phyloP scores from a whole-genome alignment of 2,888 invertebrate species.

The Melanchra persicariae region DNA sequence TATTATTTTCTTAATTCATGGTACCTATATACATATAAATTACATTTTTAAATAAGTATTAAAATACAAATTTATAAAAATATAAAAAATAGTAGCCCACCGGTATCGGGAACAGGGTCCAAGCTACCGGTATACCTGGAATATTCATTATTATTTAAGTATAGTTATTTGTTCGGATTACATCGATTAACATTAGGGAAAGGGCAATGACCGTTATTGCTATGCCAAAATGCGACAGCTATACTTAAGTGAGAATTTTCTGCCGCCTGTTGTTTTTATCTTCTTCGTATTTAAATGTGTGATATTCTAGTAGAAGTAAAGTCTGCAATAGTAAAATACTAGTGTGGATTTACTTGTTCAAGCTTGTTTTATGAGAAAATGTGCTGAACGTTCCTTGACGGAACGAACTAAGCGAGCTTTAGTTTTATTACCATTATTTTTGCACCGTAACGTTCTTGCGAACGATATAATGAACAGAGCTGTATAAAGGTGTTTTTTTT shows the following conservation, averaged over 20 bases:
- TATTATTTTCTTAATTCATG: too few species aligned
- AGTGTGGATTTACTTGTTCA: neutral
- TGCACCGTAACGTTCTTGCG: neutral
- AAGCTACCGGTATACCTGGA: too few species aligned
- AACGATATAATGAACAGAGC: neutral
- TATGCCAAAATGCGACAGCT: neutral
- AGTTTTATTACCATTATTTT: slow-evolving; percentile 6
- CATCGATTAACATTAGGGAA: neutral
- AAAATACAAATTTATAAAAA: too few species aligned
- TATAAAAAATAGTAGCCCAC: too few species aligned
- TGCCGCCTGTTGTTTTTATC: slow-evolving; percentile 15
- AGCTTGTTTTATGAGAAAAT: slow-evolving; percentile 16
- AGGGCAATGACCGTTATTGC: neutral
- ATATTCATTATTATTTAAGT: too few species aligned
- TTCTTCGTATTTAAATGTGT: slow-evolving; percentile 9
- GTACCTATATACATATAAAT: too few species aligned
- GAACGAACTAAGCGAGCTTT: neutral
- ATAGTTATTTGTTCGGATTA: too few species aligned
- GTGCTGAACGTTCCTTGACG: neutral
- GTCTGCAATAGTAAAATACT: slow-evolving; percentile 7
- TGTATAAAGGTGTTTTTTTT: too few species aligned
- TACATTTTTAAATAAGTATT: too few species aligned
- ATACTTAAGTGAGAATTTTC: slow-evolving; percentile 20
- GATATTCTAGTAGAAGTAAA: neutral
- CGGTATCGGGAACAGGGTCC: too few species aligned